These are phyloP conservation scores for Upupa epops DNA, from an alignment of 2,113 vertebrate species.

Conservation along the genomic window DNA sequence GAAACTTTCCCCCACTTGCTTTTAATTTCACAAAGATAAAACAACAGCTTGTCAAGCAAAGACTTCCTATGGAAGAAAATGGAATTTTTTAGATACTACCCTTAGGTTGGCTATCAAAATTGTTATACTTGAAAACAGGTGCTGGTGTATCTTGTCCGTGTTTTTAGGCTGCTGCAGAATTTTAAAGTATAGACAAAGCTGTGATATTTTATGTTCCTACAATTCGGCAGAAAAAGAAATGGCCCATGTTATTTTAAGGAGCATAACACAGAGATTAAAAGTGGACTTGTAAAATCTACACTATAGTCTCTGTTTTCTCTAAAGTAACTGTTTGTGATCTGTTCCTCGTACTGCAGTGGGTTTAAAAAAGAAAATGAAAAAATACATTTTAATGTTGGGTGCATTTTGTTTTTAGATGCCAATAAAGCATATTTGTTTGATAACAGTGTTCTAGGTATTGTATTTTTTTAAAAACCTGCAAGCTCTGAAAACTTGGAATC, in stretches of 20 bases:
- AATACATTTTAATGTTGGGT: constrained; percentile 91
- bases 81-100: constrained; percentile 85
- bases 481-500: constrained; percentile 75
- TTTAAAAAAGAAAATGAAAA: constrained; percentile 76
- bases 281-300: constrained; percentile 84
- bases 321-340: constrained; percentile 97
- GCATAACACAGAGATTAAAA: constrained; percentile 82
- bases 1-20: constrained; percentile 81
- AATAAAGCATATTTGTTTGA: constrained; percentile 99
- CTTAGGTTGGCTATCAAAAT: constrained; percentile 82
- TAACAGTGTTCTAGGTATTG: constrained; percentile 97
- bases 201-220: constrained; percentile 79
- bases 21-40: constrained; percentile 81
- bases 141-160: constrained; percentile 85
- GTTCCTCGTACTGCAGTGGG: constrained; percentile 91
- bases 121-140: constrained; percentile 85
- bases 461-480: constrained; percentile 84
- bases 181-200: constrained; percentile 89
- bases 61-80: constrained; percentile 99
- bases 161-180: constrained; percentile 90
- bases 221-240: constrained; percentile 66
- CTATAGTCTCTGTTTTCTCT: constrained; percentile 91
- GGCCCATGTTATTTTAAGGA: constrained; percentile 77
- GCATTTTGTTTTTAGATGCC: constrained; percentile 98
- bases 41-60: constrained; percentile 82